Base-by-base conservation (phyloP, 2,888 invertebrate species). In the Acrobasis suavella region DNA sequence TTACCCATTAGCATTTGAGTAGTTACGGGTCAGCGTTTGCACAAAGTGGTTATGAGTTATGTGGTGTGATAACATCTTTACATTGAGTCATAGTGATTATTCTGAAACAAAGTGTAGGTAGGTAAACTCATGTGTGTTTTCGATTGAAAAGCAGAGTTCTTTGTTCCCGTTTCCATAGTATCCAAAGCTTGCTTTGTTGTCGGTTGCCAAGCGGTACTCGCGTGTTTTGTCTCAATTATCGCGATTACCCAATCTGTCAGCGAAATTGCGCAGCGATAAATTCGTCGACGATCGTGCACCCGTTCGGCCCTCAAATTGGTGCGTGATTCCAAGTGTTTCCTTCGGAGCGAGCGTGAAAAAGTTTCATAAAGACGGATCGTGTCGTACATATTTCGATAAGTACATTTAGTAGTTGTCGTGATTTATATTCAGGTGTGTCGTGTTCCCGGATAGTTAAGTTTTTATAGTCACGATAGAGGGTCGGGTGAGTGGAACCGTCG, bases 391-490 rank as follows among this genome's bases (percentile, higher is more conserved):
- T 80, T 82, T 86, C 81, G 87, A 89, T 89, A 90, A 86, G 82
- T 86, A 81, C 74, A 75, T 62, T 80, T 85, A 83, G 81, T 72
- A 77, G 82, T 83, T 78, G 76, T 83, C 76, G 85, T 89, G 87
- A 87, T 91, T 90, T 91, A 88, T 83, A 86, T 85, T 82, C 81
- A 85, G 84, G 86, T 87, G 85, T 80, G 81, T 86, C 89, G 84
- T 91, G 91, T 88, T 80, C 79, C 83, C 81, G 81, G 87, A 91
- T 90, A 90, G 88, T 91, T 90, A 88, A 88, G 81, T 83, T 91
- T 90, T 90, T 89, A 91, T 80, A 80, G 83, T 81, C 87, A 82
- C 83, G 89, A 90, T 88, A 90, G 82, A 83, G 85, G 85, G 73
- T 74, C 73, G 75, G 79, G 76, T 81, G 83, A 86, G 85, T 87